phyloP scores from a whole-genome alignment of 2,888 invertebrate genomes.

The Meta bourneti region DNA sequence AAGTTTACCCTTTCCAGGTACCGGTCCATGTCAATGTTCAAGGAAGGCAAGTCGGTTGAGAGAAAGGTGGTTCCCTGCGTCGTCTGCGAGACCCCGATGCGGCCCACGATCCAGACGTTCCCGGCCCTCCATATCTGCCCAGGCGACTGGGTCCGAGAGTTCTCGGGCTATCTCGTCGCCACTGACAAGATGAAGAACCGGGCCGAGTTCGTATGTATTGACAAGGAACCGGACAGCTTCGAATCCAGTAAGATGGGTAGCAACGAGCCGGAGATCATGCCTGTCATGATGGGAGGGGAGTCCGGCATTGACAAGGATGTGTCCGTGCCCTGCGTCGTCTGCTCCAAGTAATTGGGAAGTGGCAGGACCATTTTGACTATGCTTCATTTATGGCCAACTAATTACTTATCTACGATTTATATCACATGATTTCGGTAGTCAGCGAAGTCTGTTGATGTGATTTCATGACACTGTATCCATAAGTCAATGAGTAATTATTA shows the following conservation, averaged over 20 bases:
- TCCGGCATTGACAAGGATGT: neutral
- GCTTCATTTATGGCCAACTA: no score
- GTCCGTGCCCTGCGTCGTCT: slow-evolving; percentile 6
- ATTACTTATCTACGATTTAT: no score
- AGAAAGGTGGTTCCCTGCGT: slow-evolving; percentile 27
- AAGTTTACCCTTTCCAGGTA: neutral
- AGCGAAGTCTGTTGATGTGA: no score
- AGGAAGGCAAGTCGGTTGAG: neutral
- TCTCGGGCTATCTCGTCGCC: neutral
- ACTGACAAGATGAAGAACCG: neutral
- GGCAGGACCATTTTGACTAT: neutral
- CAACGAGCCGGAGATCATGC: neutral
- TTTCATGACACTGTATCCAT: no score
- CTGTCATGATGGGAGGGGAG: neutral
- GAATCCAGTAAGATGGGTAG: neutral
- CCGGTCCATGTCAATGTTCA: slow-evolving; percentile 12
- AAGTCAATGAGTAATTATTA: no score
- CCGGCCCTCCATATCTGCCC: neutral
- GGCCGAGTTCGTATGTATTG: slow-evolving; percentile 10
- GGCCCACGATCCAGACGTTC: neutral
- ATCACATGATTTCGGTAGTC: no score
- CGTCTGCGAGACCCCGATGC: slow-evolving; percentile 7
- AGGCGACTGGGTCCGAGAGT: slow-evolving; percentile 22
- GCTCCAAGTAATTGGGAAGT: slow-evolving; percentile 16
- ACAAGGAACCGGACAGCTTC: neutral